Conservation (phyloP, 2,797 vertebrate genomes). For the Helostoma temminkii region DNA sequence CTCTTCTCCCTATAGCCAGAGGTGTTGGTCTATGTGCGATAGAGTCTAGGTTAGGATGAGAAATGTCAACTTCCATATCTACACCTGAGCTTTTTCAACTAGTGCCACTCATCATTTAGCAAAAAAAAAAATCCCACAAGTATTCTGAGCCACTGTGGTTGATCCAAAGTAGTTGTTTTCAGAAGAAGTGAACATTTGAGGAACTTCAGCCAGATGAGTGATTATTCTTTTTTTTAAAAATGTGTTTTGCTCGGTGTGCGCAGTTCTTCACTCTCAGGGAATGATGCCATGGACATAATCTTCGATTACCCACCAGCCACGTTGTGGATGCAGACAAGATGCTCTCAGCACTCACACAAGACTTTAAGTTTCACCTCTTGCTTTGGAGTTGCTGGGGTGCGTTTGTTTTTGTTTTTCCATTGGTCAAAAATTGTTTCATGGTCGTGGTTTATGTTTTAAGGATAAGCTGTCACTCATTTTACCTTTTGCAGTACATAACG, state of each 20-base stretch:
- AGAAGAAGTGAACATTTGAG: constrained; percentile 57
- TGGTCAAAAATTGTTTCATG: constrained; percentile 29
- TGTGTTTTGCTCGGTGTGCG: constrained; percentile 69
- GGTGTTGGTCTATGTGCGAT: constrained; percentile 54
- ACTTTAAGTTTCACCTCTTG: constrained; percentile 45
- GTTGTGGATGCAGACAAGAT: constrained; percentile 63
- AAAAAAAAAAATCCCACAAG: constrained; percentile 56
- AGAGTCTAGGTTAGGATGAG: constrained; percentile 58
- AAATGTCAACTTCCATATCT: constrained; percentile 55
- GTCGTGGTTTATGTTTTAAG: constrained; percentile 45
- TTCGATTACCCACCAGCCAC: constrained; percentile 81
- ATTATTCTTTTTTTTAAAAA: constrained; percentile 29
- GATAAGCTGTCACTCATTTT: constrained; percentile 48
- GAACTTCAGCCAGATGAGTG: constrained; percentile 46
- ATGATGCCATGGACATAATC: constrained; percentile 82
- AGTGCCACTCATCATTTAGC: constrained; percentile 70
- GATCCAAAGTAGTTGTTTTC: constrained; percentile 71
- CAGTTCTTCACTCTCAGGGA: constrained; percentile 87
- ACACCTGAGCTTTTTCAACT: constrained; percentile 62
- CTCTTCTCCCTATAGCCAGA: constrained; percentile 56
- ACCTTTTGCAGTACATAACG: not conserved
- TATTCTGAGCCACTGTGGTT: constrained; percentile 79
- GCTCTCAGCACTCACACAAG: constrained; percentile 49
- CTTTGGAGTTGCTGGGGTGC: constrained; percentile 42
- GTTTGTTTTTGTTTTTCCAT: constrained; percentile 34